Conservation (phyloP, 2,888 invertebrate species). For the Patella pellucida region DNA sequence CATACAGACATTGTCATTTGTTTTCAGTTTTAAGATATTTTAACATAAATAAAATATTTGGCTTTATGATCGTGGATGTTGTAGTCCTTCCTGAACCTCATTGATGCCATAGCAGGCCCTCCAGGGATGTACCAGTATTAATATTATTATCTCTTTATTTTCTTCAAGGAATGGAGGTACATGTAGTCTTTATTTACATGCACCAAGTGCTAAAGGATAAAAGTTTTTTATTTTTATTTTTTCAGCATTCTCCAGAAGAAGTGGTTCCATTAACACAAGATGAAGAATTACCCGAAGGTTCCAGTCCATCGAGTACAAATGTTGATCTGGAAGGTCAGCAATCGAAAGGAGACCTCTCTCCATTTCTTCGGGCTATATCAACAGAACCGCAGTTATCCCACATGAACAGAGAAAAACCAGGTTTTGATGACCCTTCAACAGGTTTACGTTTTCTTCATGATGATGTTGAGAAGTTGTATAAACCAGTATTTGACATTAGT, state of each 20-base stretch:
- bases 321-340: slow-evolving; percentile 2
- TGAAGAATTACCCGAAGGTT: slow-evolving; percentile 18
- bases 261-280: slow-evolving; percentile 25
- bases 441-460: slow-evolving; percentile 36
- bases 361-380: slow-evolving; percentile 15
- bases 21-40: too few relatives aligned
- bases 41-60: too few relatives aligned
- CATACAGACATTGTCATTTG: too few relatives aligned
- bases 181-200: too few relatives aligned
- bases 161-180: neutral
- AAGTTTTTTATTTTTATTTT: neutral
- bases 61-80: too few relatives aligned
- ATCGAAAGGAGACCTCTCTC: slow-evolving; percentile 12
- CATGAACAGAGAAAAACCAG: neutral
- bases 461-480: slow-evolving; percentile 51
- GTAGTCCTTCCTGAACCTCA: too few relatives aligned
- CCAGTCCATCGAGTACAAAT: neutral
- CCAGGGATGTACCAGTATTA: neutral
- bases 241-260: slow-evolving; percentile 32
- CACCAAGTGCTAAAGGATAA: too few relatives aligned
- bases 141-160: neutral
- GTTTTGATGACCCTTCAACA: slow-evolving; percentile 25
- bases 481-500: slow-evolving; percentile 33
- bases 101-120: too few relatives aligned
- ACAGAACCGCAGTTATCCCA: slow-evolving; percentile 21